Evolutionary conservation across 2,113 vertebrate species (phyloP).

Genomic region (Syngnathus typhle): DNA sequence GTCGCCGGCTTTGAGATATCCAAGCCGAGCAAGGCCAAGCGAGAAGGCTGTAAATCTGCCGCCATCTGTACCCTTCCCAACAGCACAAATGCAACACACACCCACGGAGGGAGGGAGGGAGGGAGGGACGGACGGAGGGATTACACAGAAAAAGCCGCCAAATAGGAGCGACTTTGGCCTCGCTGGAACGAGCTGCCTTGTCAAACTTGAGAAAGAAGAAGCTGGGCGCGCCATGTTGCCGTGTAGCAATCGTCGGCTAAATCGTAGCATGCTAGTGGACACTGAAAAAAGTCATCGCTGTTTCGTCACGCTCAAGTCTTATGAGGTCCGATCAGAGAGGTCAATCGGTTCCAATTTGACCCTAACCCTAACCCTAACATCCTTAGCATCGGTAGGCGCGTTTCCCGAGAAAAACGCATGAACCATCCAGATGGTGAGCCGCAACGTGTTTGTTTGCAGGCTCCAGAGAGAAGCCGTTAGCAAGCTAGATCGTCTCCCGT

Average conservation of each 20-base stretch:
- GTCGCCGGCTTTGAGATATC: constrained; percentile 56
- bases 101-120: too few species aligned
- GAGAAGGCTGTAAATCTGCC: constrained; percentile 64
- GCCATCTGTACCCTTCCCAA: constrained; percentile 67
- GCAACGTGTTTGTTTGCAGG: neutral
- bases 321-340: too few species aligned
- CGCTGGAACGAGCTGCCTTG: constrained; percentile 65
- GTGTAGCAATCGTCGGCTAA: constrained; percentile 29
- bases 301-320: too few species aligned
- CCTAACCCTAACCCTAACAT: too few species aligned
- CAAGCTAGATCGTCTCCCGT: constrained; percentile 3
- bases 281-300: too few species aligned
- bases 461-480: neutral
- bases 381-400: too few species aligned
- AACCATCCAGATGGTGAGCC: neutral
- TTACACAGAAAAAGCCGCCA: constrained; percentile 58
- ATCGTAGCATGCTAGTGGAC: too few species aligned
- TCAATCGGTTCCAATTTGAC: too few species aligned
- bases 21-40: constrained; percentile 58
- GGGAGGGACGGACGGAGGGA: constrained; percentile 53
- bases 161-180: constrained; percentile 56
- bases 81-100: constrained; percentile 58
- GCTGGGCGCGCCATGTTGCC: constrained; percentile 35
- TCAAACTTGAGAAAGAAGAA: constrained; percentile 49
- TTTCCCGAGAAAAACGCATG: too few species aligned